These are phyloP conservation scores for Troilus luridus DNA, from an alignment of 2,888 invertebrate genomes.

Conservation along the genomic window DNA sequence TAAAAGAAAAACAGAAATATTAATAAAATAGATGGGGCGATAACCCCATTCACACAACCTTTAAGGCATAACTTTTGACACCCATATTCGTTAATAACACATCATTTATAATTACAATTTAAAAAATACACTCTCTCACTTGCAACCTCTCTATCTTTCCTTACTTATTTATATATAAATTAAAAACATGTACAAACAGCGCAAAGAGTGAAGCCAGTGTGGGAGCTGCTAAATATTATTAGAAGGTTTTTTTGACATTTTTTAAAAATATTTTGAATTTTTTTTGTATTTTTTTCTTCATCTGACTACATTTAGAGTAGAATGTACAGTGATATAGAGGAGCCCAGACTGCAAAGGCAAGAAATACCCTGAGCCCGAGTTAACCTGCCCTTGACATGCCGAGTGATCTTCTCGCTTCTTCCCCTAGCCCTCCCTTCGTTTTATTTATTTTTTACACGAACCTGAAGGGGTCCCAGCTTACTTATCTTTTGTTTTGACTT, in stretches of 20 bases:
- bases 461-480: constrained; percentile 24
- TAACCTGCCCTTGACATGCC: constrained; percentile 58
- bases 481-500: constrained; percentile 50
- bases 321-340: constrained; percentile 62
- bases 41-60: constrained; percentile 57
- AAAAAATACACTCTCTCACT: constrained; percentile 63
- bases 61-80: constrained; percentile 58
- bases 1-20: constrained; percentile 34
- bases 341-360: constrained; percentile 53
- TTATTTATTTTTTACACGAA: constrained; percentile 34
- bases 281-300: constrained; percentile 58
- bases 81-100: constrained; percentile 57
- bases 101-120: constrained; percentile 59
- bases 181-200: constrained; percentile 64
- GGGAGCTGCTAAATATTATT: constrained; percentile 63
- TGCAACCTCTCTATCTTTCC: constrained; percentile 59
- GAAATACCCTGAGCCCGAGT: constrained; percentile 62
- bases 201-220: constrained; percentile 64
- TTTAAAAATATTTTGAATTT: constrained; percentile 58
- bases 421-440: constrained; percentile 3
- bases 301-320: constrained; percentile 59
- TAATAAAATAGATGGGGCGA: constrained; percentile 55
- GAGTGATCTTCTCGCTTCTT: constrained; percentile 15
- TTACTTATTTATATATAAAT: constrained; percentile 62
- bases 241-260: constrained; percentile 55